phyloP scores from a whole-genome alignment of 2,888 invertebrate genomes.

The Erebia epiphron region DNA sequence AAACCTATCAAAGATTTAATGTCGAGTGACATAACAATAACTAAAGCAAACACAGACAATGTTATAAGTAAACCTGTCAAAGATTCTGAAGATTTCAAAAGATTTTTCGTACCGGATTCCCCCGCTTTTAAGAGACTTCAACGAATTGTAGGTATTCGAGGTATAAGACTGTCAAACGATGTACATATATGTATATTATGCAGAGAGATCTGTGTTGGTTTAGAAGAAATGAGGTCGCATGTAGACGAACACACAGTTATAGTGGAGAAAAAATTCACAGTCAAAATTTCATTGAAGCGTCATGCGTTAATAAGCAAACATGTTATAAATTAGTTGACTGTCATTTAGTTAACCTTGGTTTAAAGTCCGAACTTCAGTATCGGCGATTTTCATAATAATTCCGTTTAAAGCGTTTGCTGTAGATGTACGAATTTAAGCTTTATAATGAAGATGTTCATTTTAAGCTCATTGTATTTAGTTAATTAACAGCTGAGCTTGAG shows the following conservation, averaged over 20 bases:
- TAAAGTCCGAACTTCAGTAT: too few relatives aligned
- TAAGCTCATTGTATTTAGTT: too few relatives aligned
- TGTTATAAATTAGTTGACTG: too few relatives aligned
- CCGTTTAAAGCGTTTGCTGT: too few relatives aligned
- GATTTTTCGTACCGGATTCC: constrained; percentile 37
- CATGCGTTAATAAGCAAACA: constrained; percentile 12
- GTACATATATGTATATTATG: constrained; percentile 58
- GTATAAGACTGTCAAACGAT: constrained; percentile 43
- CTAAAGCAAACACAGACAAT: too few relatives aligned
- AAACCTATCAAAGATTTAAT: too few relatives aligned
- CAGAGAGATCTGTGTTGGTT: constrained; percentile 50
- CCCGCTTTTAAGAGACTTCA: constrained; percentile 25
- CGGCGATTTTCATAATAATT: too few relatives aligned
- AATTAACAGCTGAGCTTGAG: too few relatives aligned
- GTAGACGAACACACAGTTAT: constrained; percentile 42
- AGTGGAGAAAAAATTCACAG: constrained; percentile 45
- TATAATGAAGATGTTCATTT: too few relatives aligned
- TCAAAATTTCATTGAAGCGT: constrained; percentile 52
- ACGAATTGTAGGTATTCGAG: constrained; percentile 43
- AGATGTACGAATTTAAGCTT: too few relatives aligned
- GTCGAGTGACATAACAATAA: too few relatives aligned
- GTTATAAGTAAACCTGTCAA: neutral
- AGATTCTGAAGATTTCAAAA: neutral
- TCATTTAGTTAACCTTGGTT: too few relatives aligned
- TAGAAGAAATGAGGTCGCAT: constrained; percentile 44